Conservation (phyloP, 2,888 invertebrate species). For the Ochlodes sylvanus region DNA sequence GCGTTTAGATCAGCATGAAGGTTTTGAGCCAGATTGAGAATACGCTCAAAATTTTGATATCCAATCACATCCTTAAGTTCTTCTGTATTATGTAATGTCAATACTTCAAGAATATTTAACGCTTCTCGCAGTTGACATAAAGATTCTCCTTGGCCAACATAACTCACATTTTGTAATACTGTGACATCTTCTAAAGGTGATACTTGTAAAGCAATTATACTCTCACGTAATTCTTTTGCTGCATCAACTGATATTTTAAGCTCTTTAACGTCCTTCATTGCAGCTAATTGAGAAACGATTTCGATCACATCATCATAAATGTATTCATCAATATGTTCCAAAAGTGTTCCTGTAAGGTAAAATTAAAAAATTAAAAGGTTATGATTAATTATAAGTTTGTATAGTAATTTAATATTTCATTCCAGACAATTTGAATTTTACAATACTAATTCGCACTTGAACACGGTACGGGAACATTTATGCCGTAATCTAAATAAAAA, state of each 20-base stretch:
- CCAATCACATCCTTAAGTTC: constrained; percentile 45
- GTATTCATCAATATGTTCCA: constrained; percentile 57
- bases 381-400: too few species aligned
- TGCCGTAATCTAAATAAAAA: too few species aligned
- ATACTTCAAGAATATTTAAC: constrained; percentile 15
- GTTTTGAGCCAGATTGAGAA: constrained; percentile 54
- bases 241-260: constrained; percentile 51
- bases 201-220: constrained; percentile 38
- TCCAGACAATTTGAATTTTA: too few species aligned
- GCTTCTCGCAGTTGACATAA: constrained; percentile 47
- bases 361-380: not conserved
- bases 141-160: constrained; percentile 42
- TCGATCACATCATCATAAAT: constrained; percentile 52
- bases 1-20: constrained; percentile 57
- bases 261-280: constrained; percentile 46
- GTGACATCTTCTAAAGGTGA: constrained; percentile 6
- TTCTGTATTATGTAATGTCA: constrained; percentile 43
- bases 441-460: too few species aligned
- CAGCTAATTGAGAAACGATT: constrained; percentile 49
- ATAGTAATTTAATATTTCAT: too few species aligned
- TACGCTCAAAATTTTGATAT: constrained; percentile 48
- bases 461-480: too few species aligned
- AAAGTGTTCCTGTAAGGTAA: constrained; percentile 47
- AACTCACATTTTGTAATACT: not conserved
- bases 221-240: constrained; percentile 56